Evolutionary conservation across 2,797 vertebrate species (phyloP).

Genomic region (Pterois miles): DNA sequence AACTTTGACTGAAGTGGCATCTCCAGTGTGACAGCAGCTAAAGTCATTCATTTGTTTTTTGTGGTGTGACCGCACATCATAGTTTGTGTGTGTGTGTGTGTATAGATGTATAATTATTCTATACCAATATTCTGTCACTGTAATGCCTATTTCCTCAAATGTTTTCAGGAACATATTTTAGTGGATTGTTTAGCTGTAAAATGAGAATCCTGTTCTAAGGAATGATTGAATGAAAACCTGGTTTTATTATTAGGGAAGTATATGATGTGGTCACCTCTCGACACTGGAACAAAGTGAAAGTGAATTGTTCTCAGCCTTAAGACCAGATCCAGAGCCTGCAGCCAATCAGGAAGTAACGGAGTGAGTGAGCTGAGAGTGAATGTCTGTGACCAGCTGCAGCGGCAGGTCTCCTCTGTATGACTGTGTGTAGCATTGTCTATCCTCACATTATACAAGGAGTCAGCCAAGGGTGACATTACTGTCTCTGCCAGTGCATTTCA

Average conservation of each 20-base stretch:
- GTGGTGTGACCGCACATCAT: no score
- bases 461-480: constrained; percentile 38
- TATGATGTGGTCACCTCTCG: neutral
- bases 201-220: no score
- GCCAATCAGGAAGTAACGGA: neutral
- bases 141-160: no score
- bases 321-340: neutral
- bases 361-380: neutral
- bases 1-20: no score
- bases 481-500: constrained; percentile 24
- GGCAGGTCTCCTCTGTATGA: neutral
- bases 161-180: no score
- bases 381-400: neutral
- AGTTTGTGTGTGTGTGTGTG: no score
- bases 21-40: no score
- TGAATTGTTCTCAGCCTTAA: neutral
- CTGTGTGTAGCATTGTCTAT: neutral
- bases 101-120: no score
- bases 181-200: no score
- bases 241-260: neutral
- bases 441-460: constrained; percentile 12
- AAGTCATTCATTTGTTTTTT: no score
- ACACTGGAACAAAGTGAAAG: neutral
- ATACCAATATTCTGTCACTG: no score
- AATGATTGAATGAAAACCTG: neutral